Evolutionary conservation across 2,888 invertebrate species (phyloP).

Genomic region (Patella depressa): DNA sequence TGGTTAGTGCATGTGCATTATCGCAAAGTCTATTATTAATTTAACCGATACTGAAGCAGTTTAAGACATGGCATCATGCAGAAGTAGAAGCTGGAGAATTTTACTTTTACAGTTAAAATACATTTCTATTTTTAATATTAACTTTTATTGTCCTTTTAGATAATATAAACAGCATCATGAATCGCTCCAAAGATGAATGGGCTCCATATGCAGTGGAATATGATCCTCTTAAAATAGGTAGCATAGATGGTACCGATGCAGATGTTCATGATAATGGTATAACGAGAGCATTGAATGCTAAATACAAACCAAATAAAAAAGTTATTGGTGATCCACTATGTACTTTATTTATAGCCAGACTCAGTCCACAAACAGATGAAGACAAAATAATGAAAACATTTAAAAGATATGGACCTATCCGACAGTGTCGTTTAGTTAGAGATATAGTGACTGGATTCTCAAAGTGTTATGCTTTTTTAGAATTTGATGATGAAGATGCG

Average conservation of each 20-base stretch:
- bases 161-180: no score
- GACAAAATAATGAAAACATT: constrained; percentile 74
- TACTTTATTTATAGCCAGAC: constrained; percentile 83
- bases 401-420: constrained; percentile 78
- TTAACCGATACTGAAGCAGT: no score
- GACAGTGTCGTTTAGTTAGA: constrained; percentile 78
- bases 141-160: no score
- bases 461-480: constrained; percentile 88
- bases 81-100: no score
- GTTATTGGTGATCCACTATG: constrained; percentile 80
- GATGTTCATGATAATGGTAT: constrained; percentile 87
- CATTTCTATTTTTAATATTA: no score
- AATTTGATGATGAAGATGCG: constrained; percentile 78
- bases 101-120: no score
- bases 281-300: constrained; percentile 79
- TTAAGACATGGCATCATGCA: no score
- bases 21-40: no score
- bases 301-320: constrained; percentile 65
- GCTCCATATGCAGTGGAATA: constrained; percentile 72
- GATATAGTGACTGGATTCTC: constrained; percentile 88
- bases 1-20: no score
- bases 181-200: no score
- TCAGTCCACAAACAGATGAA: constrained; percentile 79
- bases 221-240: constrained; percentile 86
- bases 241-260: constrained; percentile 87